Conservation (phyloP, 2,888 invertebrate species). For the Isoperla grammatica region DNA sequence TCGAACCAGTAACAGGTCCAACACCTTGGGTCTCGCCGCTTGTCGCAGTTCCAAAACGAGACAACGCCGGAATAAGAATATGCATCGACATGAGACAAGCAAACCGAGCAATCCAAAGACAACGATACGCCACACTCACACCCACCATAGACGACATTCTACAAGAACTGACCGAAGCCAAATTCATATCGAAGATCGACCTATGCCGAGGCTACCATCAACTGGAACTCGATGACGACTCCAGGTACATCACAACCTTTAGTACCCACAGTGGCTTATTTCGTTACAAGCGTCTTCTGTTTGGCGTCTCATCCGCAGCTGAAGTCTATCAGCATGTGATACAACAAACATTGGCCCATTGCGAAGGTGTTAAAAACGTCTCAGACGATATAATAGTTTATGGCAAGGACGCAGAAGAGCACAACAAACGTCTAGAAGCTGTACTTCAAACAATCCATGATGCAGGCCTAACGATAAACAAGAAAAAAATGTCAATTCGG, state of each 20-base stretch:
- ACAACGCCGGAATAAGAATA: neutral
- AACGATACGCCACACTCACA: neutral
- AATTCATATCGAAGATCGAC: neutral
- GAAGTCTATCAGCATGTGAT: neutral
- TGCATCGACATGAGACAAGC: conserved; percentile 4
- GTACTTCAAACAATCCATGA: too few relatives aligned
- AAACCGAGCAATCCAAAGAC: neutral
- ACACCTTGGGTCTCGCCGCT: neutral
- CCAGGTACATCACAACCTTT: neutral
- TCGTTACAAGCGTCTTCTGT: neutral
- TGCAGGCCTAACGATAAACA: too few relatives aligned
- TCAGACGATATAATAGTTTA: too few relatives aligned
- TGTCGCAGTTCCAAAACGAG: neutral
- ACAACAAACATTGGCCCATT: neutral
- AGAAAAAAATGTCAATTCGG: too few relatives aligned
- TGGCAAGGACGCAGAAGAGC: too few relatives aligned
- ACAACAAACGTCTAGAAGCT: too few relatives aligned
- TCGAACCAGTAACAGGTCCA: neutral
- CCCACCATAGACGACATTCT: conserved; percentile 11
- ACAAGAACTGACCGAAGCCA: neutral
- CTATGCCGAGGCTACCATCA: conserved; percentile 5
- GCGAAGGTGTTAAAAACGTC: too few relatives aligned
- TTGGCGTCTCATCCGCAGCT: neutral
- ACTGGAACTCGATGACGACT: neutral
- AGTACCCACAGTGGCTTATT: neutral